Evolutionary conservation across 2,888 invertebrate species (phyloP), one percentile per base, ranked within the genome.

Genomic region (Acleris holmiana): DNA sequence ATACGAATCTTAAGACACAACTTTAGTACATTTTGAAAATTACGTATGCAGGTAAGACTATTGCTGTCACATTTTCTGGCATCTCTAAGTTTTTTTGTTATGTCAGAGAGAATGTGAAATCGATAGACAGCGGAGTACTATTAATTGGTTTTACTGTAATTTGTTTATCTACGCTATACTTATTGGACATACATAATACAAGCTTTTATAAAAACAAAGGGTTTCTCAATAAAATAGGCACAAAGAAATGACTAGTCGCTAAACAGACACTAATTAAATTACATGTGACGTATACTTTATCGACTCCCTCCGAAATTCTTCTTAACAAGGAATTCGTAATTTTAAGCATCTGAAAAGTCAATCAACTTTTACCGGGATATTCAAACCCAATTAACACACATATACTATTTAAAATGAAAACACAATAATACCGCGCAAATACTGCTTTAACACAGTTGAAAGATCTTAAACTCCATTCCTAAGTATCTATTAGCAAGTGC

Each of bases 231-330:
- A 41, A 59, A 44, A 44, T 54, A 64, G 21, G 41, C 48, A 64
- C 64, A 17, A 59, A n/a, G 25, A 49, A 54, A 64, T 64, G 64
- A 64, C 64, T 59, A 64, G 59, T 41, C 10, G 29, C 58, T 64
- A 64, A 64, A 17, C 47, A 54, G 21, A 59, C 41, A 1, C 40
- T 44, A 54, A 63, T 47, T 58, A 47, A 25, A 50, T 50, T 23
- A 61, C 47, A 41, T 7, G 8, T 46, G 8, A 21, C 2, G 19
- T 51, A 44, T 53, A 61, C 46, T 47, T 47, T 17, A 53, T 61
- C 23, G 4, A 53, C 23, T 19, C 17, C 44, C 47, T 49, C 55
- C 13, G 55, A 25, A 54, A 41, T 49, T 49, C 10, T 54, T 48
- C 61, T 47, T 48, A 61, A 29, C 8, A 6, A 35, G 41, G 15